Evolutionary conservation across 2,888 invertebrate species (phyloP).

Genomic region (Dryococelus australis): DNA sequence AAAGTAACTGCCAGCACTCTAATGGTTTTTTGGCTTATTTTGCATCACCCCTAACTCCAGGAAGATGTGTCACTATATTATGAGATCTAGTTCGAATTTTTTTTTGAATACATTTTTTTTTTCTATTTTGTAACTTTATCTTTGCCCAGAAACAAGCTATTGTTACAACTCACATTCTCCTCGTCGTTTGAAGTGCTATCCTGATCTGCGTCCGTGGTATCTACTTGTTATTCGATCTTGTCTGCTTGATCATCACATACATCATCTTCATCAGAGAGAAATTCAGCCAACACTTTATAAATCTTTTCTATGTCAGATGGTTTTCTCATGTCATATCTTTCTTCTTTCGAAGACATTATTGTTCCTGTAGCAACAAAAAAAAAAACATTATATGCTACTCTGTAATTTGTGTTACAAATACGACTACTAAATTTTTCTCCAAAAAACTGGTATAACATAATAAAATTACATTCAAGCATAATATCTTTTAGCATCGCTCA

Average conservation of each 20-base stretch:
- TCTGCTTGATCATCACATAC: neutral
- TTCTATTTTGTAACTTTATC: too few species aligned
- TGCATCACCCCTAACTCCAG: neutral
- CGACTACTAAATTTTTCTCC: too few species aligned
- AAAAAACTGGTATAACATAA: neutral
- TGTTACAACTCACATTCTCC: too few species aligned
- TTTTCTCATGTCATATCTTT: too few species aligned
- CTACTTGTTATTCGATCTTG: neutral
- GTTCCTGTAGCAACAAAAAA: neutral
- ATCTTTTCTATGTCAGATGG: too few species aligned
- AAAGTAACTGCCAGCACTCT: constrained; percentile 4
- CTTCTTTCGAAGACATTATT: neutral
- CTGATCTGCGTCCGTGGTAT: neutral
- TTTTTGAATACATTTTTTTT: too few species aligned
- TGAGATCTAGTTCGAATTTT: too few species aligned
- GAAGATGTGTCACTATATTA: too few species aligned
- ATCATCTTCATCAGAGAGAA: neutral
- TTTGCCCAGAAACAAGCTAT: too few species aligned
- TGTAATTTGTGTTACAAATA: neutral
- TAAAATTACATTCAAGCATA: too few species aligned
- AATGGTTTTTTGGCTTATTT: neutral
- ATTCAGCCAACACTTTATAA: too few species aligned
- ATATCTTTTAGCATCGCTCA: too few species aligned
- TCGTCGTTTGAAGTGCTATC: neutral
- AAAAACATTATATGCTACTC: neutral